These are phyloP conservation scores for Drosophila putrida DNA, from an alignment of 2,888 invertebrate genomes.

Conservation along the genomic window DNA sequence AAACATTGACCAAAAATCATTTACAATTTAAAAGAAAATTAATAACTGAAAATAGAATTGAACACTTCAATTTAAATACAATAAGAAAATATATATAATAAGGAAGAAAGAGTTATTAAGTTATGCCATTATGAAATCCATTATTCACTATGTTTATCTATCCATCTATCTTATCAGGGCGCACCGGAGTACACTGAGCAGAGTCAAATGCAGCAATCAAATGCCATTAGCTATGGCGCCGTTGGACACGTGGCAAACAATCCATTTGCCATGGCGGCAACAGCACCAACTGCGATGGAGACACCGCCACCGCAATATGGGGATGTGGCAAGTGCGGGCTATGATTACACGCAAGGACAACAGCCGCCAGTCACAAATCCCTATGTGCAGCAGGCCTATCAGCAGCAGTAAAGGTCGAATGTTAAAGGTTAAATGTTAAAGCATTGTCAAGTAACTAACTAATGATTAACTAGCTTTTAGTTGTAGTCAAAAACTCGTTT, in stretches of 20 bases:
- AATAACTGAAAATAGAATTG: too few species aligned
- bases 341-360: slow-evolving; percentile 68
- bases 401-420: slow-evolving; percentile 39
- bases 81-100: too few species aligned
- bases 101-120: too few species aligned
- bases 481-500: slow-evolving; percentile 61
- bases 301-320: slow-evolving; percentile 65
- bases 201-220: slow-evolving; percentile 85
- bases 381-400: slow-evolving; percentile 76
- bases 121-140: slow-evolving; percentile 19
- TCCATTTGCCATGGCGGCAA: slow-evolving; percentile 85
- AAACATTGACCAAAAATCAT: too few species aligned
- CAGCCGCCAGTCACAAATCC: slow-evolving; percentile 54
- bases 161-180: slow-evolving; percentile 57
- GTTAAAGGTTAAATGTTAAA: background rate
- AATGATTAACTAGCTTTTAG: slow-evolving; percentile 63
- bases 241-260: slow-evolving; percentile 87
- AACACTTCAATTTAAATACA: too few species aligned
- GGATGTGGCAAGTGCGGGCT: slow-evolving; percentile 47
- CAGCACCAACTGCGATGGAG: slow-evolving; percentile 87
- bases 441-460: slow-evolving; percentile 10
- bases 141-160: background rate
- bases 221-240: slow-evolving; percentile 87
- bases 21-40: too few species aligned
- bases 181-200: slow-evolving; percentile 83